phyloP scores from a whole-genome alignment of 2,797 vertebrate species.

The Chiloscyllium punctatum region DNA sequence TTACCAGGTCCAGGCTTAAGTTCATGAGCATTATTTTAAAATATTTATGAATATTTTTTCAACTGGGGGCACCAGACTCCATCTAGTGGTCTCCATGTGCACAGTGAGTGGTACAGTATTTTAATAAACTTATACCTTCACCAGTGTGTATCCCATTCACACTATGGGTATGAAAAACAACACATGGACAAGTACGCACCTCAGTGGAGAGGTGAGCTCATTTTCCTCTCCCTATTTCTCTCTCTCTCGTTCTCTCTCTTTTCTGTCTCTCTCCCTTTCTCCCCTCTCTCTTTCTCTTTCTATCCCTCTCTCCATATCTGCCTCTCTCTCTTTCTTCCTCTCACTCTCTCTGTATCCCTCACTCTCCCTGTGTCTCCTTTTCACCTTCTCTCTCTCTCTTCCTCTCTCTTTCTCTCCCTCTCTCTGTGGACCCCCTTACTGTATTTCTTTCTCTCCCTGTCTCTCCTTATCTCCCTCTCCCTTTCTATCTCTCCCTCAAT shows the following conservation, averaged over 20 bases:
- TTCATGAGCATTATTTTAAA: not conserved
- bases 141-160: not conserved
- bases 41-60: not conserved
- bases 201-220: not conserved
- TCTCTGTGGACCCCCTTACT: too few species aligned
- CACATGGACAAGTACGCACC: not conserved
- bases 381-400: not conserved
- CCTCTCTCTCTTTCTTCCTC: not conserved
- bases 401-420: too few species aligned
- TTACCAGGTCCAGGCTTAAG: not conserved
- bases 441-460: too few species aligned
- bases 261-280: not conserved
- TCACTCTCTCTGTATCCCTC: not conserved
- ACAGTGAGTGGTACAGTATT: not conserved
- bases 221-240: not conserved
- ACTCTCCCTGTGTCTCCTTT: not conserved
- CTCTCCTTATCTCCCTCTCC: too few species aligned
- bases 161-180: not conserved
- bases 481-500: too few species aligned
- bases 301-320: accelerated
- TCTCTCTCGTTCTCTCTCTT: not conserved
- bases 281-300: not conserved
- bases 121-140: not conserved
- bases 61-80: slow-evolving; percentile 24
- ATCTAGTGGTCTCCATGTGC: slow-evolving; percentile 14